Conservation (phyloP, 2,797 vertebrate species). For the Bovichtus diacanthus region DNA sequence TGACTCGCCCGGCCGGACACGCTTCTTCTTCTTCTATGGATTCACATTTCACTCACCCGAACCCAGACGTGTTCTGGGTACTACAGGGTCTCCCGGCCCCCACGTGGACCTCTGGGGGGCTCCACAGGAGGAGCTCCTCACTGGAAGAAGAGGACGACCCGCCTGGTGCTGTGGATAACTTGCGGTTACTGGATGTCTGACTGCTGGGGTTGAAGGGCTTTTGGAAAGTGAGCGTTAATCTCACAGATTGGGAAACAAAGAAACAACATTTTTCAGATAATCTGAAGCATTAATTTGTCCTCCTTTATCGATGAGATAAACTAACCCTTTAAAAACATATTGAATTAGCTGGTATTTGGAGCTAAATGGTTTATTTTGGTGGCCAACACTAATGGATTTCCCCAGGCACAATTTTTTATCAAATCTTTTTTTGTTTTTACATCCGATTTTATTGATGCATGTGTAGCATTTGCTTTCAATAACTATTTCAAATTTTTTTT, state of each 20-base stretch:
- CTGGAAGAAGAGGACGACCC: neutral
- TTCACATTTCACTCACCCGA: neutral
- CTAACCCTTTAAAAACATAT: too few species aligned
- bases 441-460: too few species aligned
- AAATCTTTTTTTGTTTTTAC: too few species aligned
- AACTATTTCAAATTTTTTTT: too few species aligned
- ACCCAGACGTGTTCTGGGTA: neutral
- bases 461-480: too few species aligned
- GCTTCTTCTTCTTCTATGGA: neutral
- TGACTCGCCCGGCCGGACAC: conserved; percentile 14
- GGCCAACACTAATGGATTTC: too few species aligned
- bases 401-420: too few species aligned
- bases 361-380: too few species aligned
- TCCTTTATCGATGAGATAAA: too few species aligned
- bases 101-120: neutral
- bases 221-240: neutral
- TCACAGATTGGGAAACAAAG: neutral
- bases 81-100: neutral
- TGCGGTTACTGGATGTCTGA: neutral
- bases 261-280: too few species aligned
- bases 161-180: neutral
- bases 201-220: neutral
- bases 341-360: too few species aligned
- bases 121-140: neutral
- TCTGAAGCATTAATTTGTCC: too few species aligned